Base-by-base conservation (phyloP, 2,113 vertebrate species). In the Halcyon malimbica region DNA sequence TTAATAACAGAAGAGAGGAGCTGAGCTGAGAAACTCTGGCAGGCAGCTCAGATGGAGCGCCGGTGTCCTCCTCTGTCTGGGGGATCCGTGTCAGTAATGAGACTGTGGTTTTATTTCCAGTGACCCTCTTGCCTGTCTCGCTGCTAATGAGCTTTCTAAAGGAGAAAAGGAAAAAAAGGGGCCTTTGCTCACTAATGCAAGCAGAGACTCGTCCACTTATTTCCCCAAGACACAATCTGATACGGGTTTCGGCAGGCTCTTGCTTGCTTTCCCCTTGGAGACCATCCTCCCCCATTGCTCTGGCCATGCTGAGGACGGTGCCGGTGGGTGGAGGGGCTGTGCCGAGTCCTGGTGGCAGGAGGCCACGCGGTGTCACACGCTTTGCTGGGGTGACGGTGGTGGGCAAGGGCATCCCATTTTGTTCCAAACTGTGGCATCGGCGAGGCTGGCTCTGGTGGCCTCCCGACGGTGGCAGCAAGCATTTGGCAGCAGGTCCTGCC, bases 121-220 rank as follows among this genome's bases (percentile, higher is more conserved):
- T 88, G 85, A 93, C 78, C 84, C 67, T 25, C 33, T 87, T 4
- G 8, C 75, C 73, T 0, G 0, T 77, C 86, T 92, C 0, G 0
- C 74, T 63, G 64, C 83, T 96, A 96, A 94, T 63, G 89, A 96
- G 88, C 75, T 92, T 94, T 88, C 56, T 78, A 71, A 90, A 60
- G 0, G 6, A 76, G 89, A 33, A 46, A 9, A 42, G 41, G 29
- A 33, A 62, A 37, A 62, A 25, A 37, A 44, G 63, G 28, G 19
- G 28, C 28, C 41, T 64, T 75, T 74, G 28, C 24, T 59, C 5
- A 35, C 56, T 48, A 37, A 29, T 69, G 25, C 28, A 16, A 39
- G 57, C 70, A 83, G 56, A 5, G 46, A 8, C 53, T 76, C 6
- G 2, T 53, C 23, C 20, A 10, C 37, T 93, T 62, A 9, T 79